These are phyloP conservation scores for Chrysodeixis includens DNA, from an alignment of 2,888 invertebrate genomes.

Conservation along the genomic window DNA sequence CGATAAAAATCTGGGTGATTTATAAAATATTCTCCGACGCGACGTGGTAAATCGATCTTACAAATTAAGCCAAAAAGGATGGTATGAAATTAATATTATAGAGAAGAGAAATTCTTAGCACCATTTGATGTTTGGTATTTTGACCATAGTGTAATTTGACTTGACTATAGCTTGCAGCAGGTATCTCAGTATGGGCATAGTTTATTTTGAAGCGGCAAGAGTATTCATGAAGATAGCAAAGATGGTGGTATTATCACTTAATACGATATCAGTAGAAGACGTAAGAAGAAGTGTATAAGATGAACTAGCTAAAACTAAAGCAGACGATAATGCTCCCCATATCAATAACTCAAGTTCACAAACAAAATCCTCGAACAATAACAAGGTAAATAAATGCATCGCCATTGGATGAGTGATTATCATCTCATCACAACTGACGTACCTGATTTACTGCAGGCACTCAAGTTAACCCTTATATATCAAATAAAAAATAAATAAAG, in stretches of 20 bases:
- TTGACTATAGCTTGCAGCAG: too few relatives aligned
- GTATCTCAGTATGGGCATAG: too few relatives aligned
- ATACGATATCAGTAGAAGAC: too few relatives aligned
- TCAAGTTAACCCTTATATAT: slow-evolving; percentile 6
- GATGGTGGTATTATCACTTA: too few relatives aligned
- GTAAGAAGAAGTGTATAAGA: too few relatives aligned
- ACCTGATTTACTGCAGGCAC: not conserved
- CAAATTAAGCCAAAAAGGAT: slow-evolving; percentile 72
- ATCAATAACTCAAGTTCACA: not conserved
- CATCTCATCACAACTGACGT: slow-evolving; percentile 2
- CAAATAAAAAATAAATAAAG: slow-evolving; percentile 3
- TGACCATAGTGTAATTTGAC: not conserved
- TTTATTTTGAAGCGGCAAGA: too few relatives aligned
- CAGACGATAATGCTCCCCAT: not conserved
- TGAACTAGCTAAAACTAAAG: not conserved
- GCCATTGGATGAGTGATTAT: slow-evolving; percentile 1
- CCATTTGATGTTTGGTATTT: not conserved
- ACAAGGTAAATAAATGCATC: not conserved
- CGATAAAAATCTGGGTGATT: slow-evolving; percentile 76
- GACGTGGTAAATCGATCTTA: slow-evolving; percentile 74
- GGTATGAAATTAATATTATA: slow-evolving; percentile 54
- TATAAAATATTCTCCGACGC: slow-evolving; percentile 74
- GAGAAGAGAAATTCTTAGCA: slow-evolving; percentile 7
- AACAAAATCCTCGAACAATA: not conserved
- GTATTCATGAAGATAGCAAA: too few relatives aligned